Base-by-base conservation (phyloP, 2,113 vertebrate genomes). In the Columba janthina region DNA sequence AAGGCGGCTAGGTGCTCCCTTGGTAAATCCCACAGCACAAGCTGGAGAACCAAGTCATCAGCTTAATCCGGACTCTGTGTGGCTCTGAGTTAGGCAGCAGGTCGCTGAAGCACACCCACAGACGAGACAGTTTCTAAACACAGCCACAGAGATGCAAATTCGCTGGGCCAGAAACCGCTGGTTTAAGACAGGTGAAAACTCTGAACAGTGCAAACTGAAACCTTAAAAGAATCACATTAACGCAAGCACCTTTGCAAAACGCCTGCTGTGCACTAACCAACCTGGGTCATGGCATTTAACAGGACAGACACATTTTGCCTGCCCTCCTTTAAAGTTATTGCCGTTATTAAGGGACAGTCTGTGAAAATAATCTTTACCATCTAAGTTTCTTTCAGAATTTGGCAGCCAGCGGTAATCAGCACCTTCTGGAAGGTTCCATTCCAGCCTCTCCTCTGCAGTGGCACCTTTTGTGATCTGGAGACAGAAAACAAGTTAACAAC, bases 391-490 rank as follows among this genome's bases (percentile, higher is more conserved):
- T 67, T 99, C 98, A 73, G 97, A 96, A 93, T 99, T 99, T n/a
- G 99, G 99, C 93, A 99, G 98, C 99, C 99, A 99, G 57, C 16
- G 77, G 94, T 99, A 99, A 19, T 70, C 8, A 11, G 98, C 97
- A 24, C 96, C 97, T 87, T 85, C 78, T 11, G 98, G 96, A 90
- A 99, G 98, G 88, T 96, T 97, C 99, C 99, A 99, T 31, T 98
- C 98, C 58, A 97, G 97, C 60, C 98, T 98, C 97, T 99, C 99
- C 6, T 98, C 97, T 7, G 96, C 93, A 12, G 98, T 98, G 73
- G 98, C 99, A 80, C 99, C 99, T 97, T 99, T 99, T 94, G 97
- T 98, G 97, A 99, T 99, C 99, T 99, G 96, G 60, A 95, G 94
- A 85, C 73, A 92, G 81, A 85, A 46, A 89, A 34, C 46, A 71